These are phyloP conservation scores for Cylindroiulus punctatus DNA, from an alignment of 2,888 invertebrate species.

Conservation along the genomic window DNA sequence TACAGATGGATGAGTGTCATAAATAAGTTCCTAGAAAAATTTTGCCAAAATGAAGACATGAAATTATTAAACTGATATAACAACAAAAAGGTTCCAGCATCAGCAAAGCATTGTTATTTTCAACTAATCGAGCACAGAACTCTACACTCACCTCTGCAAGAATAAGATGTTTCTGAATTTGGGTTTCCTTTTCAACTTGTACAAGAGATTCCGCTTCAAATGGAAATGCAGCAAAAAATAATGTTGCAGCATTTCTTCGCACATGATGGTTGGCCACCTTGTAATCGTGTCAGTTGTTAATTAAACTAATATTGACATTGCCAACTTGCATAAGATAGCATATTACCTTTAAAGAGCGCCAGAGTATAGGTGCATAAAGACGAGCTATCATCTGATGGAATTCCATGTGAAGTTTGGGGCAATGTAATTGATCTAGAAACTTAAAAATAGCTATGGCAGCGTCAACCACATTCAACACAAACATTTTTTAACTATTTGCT, in stretches of 20 bases:
- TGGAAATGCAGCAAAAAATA: slow-evolving; percentile 51
- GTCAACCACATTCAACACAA: not conserved
- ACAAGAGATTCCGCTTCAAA: not conserved
- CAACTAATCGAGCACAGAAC: not conserved
- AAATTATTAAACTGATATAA: not conserved
- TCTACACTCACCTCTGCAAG: not conserved
- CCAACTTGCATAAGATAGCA: not conserved
- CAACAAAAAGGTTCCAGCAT: not conserved
- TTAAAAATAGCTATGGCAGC: not conserved
- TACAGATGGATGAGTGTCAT: slow-evolving; percentile 48
- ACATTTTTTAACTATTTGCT: not conserved
- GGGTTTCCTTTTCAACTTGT: slow-evolving; percentile 34
- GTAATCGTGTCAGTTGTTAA: not conserved
- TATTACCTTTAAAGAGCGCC: slow-evolving; percentile 51
- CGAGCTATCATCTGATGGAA: slow-evolving; percentile 48
- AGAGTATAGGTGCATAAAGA: slow-evolving; percentile 51
- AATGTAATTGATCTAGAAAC: slow-evolving; percentile 25
- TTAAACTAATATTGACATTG: not conserved
- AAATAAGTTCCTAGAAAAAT: slow-evolving; percentile 51
- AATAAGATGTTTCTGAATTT: slow-evolving; percentile 44
- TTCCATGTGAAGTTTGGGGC: slow-evolving; percentile 31
- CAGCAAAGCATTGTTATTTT: not conserved
- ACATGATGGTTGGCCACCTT: slow-evolving; percentile 48
- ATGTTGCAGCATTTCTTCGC: slow-evolving; percentile 39
- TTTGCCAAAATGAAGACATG: not conserved